Conservation (phyloP, 2,888 invertebrate species). For the Flexamia atlantica region DNA sequence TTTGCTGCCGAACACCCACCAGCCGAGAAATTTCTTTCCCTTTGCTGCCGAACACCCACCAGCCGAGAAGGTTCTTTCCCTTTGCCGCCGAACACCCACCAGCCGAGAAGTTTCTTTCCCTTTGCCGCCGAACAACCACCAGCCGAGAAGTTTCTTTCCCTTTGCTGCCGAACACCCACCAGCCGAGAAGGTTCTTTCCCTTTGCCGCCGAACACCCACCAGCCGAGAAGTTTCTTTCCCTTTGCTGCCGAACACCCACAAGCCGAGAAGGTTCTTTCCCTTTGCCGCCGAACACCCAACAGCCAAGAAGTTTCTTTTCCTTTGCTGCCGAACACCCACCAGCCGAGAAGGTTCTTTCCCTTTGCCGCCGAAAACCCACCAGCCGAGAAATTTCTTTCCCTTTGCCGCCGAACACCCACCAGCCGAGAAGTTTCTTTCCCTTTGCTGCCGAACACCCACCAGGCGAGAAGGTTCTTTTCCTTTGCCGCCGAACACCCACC, state of each 20-base stretch:
- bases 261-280: neutral
- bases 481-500: neutral
- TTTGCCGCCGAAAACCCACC: neutral
- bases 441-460: too few species aligned
- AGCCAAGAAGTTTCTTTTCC: neutral
- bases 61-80: neutral
- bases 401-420: neutral
- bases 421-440: neutral
- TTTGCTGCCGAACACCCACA: neutral
- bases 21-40: neutral
- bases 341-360: neutral
- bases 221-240: neutral
- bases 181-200: neutral
- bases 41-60: neutral
- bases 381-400: neutral
- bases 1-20: neutral
- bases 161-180: too few species aligned
- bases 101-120: neutral
- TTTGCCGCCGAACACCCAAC: neutral
- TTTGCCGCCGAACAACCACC: neutral
- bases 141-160: neutral
- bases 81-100: conserved; percentile 1
- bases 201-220: neutral
- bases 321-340: neutral
- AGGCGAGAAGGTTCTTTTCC: neutral